Conservation (phyloP, 2,888 invertebrate genomes). For the Brachyptera risi region DNA sequence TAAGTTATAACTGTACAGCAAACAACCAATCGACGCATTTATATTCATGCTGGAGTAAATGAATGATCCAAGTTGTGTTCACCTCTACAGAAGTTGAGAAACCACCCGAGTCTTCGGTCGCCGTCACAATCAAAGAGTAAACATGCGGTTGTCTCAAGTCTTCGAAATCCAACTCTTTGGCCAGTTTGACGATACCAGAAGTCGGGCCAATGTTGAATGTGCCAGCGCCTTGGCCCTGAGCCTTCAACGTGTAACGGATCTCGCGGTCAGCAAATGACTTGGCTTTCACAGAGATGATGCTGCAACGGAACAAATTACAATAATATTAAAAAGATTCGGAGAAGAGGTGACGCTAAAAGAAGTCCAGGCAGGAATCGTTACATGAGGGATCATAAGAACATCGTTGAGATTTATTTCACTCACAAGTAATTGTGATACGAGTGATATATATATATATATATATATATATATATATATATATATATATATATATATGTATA, state of each 20-base stretch:
- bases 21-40: no score
- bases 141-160: conserved; percentile 91
- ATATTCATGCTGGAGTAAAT: no score
- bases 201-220: conserved; percentile 94
- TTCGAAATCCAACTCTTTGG: conserved; percentile 95
- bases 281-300: conserved; percentile 94
- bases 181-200: conserved; percentile 91
- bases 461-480: no score
- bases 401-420: no score
- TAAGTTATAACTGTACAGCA: no score
- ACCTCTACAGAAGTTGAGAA: conserved; percentile 94
- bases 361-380: no score
- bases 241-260: conserved; percentile 92
- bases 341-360: no score
- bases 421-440: no score
- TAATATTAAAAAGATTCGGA: no score
- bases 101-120: conserved; percentile 96
- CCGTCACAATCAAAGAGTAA: conserved; percentile 88
- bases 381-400: no score
- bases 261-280: conserved; percentile 96
- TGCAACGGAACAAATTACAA: conserved; percentile 55
- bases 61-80: not conserved
- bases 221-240: conserved; percentile 90
- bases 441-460: no score
- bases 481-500: no score